A percentile compares a stretch with the other conserved stretches of the same genome.
Conservation (phyloP, 2,113 vertebrate species). For the Arothron firmamentum region DNA sequence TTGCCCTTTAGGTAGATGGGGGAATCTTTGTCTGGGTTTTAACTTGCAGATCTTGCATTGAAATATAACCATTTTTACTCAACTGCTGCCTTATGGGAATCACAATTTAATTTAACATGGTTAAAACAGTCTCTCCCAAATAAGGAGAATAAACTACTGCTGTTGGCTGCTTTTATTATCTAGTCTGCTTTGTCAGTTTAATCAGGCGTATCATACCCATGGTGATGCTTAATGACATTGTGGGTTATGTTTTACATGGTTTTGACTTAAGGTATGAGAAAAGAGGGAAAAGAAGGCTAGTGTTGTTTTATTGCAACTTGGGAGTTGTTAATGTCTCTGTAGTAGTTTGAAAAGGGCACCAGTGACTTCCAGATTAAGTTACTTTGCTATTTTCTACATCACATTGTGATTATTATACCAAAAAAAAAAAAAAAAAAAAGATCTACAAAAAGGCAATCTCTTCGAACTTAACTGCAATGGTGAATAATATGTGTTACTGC, state of each 20-base stretch:
- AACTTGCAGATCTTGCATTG: neutral
- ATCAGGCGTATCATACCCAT: neutral
- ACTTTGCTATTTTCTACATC: neutral
- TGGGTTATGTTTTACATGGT: too few relatives aligned
- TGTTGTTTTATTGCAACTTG: neutral
- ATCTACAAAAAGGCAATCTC: neutral
- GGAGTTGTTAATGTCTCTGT: constrained; percentile 10
- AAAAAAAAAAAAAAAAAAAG: constrained; percentile 7
- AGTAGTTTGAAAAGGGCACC: neutral
- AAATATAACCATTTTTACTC: neutral
- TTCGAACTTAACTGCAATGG: too few relatives aligned
- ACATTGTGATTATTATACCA: too few relatives aligned
- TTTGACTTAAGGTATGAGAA: too few relatives aligned
- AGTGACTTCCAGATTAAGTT: constrained; percentile 13
- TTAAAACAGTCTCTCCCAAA: neutral
- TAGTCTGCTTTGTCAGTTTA: neutral
- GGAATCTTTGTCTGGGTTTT: constrained; percentile 2
- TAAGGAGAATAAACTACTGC: neutral
- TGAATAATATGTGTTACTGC: too few relatives aligned
- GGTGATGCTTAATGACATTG: neutral
- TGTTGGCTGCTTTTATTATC: constrained; percentile 32
- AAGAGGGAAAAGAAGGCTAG: too few relatives aligned
- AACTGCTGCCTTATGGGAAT: neutral
- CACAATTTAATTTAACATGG: too few relatives aligned
- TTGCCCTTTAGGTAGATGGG: constrained; percentile 22